phyloP scores from a whole-genome alignment of 2,797 vertebrate species.

The Sebastes steindachneri region DNA sequence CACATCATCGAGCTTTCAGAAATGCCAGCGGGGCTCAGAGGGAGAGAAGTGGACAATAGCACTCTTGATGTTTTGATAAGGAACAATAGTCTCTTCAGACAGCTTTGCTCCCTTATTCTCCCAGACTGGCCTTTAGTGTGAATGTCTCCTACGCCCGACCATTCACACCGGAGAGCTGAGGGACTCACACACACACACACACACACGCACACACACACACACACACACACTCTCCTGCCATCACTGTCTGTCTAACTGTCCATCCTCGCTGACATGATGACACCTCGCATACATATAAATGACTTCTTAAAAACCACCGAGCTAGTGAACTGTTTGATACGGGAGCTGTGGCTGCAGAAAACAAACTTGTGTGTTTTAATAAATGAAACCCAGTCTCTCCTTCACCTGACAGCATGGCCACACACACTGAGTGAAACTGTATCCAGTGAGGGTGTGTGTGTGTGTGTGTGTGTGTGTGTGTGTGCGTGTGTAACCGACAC shows the following conservation, averaged over 20 bases:
- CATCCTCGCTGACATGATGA: constrained; percentile 65
- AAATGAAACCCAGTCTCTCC: neutral
- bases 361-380: neutral
- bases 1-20: constrained; percentile 71
- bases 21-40: constrained; percentile 79
- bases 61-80: constrained; percentile 82
- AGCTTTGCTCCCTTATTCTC: constrained; percentile 73
- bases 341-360: neutral
- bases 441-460: constrained; percentile 38
- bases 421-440: constrained; percentile 50
- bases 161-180: constrained; percentile 62
- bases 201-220: neutral
- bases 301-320: constrained; percentile 18
- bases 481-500: constrained; percentile 72
- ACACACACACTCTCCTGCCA: constrained; percentile 4
- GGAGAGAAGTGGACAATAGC: constrained; percentile 77
- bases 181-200: constrained; percentile 31
- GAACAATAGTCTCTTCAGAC: constrained; percentile 82
- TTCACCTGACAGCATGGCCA: neutral
- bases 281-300: constrained; percentile 57
- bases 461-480: constrained; percentile 41
- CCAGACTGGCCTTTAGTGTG: constrained; percentile 79
- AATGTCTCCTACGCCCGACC: constrained; percentile 72
- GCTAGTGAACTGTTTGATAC: constrained; percentile 3
- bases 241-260: constrained; percentile 70